Evolutionary conservation across 2,797 vertebrate species (phyloP).

Genomic region (Emys orbicularis): DNA sequence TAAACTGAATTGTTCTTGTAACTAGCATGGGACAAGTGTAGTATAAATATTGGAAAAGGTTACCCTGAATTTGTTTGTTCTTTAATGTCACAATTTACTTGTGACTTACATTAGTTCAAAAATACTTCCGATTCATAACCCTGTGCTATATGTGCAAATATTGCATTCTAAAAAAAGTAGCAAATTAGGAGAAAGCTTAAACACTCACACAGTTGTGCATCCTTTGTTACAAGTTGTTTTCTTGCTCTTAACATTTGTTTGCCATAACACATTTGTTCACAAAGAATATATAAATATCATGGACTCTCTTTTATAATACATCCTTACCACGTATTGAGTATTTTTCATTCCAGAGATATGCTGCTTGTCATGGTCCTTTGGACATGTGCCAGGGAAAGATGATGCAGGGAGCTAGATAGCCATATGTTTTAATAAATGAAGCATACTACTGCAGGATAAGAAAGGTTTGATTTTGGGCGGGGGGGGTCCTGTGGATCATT

Average conservation of each 20-base stretch:
- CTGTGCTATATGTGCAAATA: background rate
- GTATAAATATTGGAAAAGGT: background rate
- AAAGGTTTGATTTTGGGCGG: background rate
- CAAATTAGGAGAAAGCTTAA: background rate
- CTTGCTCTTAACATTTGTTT: background rate
- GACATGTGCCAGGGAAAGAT: background rate
- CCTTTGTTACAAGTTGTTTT: conserved; percentile 12
- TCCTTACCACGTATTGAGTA: conserved; percentile 2
- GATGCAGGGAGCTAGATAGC: background rate
- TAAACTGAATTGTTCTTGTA: conserved; percentile 18
- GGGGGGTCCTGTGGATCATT: background rate
- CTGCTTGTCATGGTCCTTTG: background rate
- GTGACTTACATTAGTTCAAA: background rate
- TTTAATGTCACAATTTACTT: background rate
- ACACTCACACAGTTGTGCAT: background rate
- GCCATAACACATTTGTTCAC: background rate
- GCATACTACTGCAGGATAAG: background rate
- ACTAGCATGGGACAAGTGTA: background rate
- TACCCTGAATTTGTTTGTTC: background rate
- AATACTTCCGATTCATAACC: background rate
- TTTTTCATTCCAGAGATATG: background rate
- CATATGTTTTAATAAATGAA: background rate
- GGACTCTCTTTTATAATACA: background rate
- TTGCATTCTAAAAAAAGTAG: conserved; percentile 21
- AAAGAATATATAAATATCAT: background rate